Base-by-base conservation (phyloP, 1,140 invertebrate genomes). In the Caenorhabditis brenneri region DNA sequence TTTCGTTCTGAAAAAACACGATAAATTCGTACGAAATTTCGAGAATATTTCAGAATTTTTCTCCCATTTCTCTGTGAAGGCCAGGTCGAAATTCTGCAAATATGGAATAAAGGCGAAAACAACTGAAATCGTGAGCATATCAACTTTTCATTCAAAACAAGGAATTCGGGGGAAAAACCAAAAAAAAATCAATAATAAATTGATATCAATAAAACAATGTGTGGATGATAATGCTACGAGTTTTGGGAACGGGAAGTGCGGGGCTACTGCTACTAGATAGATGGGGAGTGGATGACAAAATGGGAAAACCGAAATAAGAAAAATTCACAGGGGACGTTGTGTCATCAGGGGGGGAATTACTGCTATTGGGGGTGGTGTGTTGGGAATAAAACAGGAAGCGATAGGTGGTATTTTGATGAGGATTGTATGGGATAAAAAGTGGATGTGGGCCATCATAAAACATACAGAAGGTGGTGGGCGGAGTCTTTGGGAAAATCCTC, bases 71-170 rank as follows among this genome's bases (percentile, higher is more conserved):
- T n/a, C n/a, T n/a, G n/a, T n/a, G n/a, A n/a, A n/a, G n/a, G n/a
- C n/a, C n/a, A n/a, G n/a, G n/a, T n/a, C n/a, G n/a, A n/a, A n/a
- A n/a, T n/a, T n/a, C n/a, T n/a, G n/a, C n/a, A n/a, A n/a, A n/a
- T n/a, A n/a, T n/a, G n/a, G n/a, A n/a, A n/a, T n/a, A n/a, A n/a
- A n/a, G n/a, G n/a, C n/a, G n/a, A n/a, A n/a, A n/a, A n/a, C n/a
- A n/a, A n/a, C n/a, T n/a, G n/a, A n/a, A n/a, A n/a, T n/a, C n/a
- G n/a, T n/a, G n/a, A n/a, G 53, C 53, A 55, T 55, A 55, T 55
- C 53, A 55, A 55, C 53, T 55, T 55, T 55, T 55, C 53, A 55
- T 55, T 55, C 53, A 55, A 24, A 55, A 24, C 24, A n/a, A n/a
- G n/a, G n/a, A n/a, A n/a, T n/a, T n/a, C n/a, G n/a, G 0, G 53